Evolutionary conservation across 2,797 vertebrate species (phyloP).

Genomic region (Chloroceryle inda): DNA sequence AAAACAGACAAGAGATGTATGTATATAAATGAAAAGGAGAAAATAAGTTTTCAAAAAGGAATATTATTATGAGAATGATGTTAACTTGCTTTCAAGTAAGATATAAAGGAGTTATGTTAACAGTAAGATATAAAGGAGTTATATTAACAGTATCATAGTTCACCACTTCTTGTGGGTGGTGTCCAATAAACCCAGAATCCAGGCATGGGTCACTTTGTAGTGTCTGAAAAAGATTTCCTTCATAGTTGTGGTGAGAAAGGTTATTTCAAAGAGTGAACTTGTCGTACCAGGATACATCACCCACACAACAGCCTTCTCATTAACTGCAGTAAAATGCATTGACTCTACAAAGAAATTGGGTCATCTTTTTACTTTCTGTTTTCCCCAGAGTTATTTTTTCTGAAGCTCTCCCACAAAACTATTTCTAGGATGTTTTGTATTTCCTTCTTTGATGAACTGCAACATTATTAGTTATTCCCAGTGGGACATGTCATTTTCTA

Average conservation of each 20-base stretch:
- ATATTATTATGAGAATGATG: neutral
- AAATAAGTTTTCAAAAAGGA: neutral
- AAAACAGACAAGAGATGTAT: accelerated
- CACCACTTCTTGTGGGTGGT: neutral
- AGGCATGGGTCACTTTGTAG: neutral
- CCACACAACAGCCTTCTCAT: neutral
- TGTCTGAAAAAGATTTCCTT: neutral
- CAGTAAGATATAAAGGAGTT: neutral
- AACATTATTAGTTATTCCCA: neutral
- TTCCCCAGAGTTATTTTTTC: neutral
- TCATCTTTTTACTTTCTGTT: neutral
- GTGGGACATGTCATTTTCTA: neutral
- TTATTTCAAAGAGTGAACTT: neutral
- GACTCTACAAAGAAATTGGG: neutral
- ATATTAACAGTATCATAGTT: neutral
- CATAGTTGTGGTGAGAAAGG: neutral
- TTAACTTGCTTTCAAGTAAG: neutral
- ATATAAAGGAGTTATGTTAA: neutral
- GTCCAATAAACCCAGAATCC: neutral
- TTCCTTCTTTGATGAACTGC: neutral
- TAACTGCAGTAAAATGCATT: neutral
- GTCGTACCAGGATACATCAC: neutral
- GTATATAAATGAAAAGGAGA: neutral
- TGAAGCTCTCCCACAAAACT: neutral
- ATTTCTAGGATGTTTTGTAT: neutral